These are phyloP conservation scores for Sakesphorus luctuosus DNA, from an alignment of 2,113 vertebrate species.

Conservation along the genomic window DNA sequence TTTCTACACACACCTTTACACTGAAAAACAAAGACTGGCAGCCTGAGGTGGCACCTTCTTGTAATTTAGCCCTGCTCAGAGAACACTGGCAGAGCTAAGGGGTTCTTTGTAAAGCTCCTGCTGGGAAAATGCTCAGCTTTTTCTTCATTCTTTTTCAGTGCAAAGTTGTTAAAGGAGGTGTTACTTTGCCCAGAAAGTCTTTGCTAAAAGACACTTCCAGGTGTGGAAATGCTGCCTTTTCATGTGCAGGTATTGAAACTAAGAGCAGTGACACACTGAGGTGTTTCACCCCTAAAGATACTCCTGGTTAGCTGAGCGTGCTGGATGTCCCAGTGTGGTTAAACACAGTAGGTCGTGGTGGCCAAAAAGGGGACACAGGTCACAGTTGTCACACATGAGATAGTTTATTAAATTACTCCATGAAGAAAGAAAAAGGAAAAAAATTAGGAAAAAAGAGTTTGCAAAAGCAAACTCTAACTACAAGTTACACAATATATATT, in stretches of 20 bases:
- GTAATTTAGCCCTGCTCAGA: not conserved
- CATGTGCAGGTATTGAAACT: not conserved
- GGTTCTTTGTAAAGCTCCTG: not conserved
- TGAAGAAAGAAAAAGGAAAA: too few relatives aligned
- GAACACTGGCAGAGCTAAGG: not conserved
- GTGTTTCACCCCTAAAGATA: not conserved
- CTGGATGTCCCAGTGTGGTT: not conserved
- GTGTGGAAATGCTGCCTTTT: not conserved
- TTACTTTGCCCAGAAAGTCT: not conserved
- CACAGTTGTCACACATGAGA: too few relatives aligned
- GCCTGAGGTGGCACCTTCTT: not conserved
- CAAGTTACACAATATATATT: too few relatives aligned
- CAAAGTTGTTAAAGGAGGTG: not conserved
- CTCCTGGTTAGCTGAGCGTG: not conserved
- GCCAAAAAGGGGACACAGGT: too few relatives aligned
- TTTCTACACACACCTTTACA: rapidly evolving
- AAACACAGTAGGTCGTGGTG: too few relatives aligned
- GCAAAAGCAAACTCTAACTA: too few relatives aligned
- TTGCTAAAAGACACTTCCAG: not conserved
- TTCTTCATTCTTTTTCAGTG: not conserved
- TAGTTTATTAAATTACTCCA: too few relatives aligned
- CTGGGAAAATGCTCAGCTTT: not conserved
- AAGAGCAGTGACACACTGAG: not conserved
- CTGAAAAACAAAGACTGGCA: not conserved
- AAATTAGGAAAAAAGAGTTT: too few relatives aligned